Evolutionary conservation across 2,113 vertebrate species (phyloP).

Genomic region (Pollachius pollachius): DNA sequence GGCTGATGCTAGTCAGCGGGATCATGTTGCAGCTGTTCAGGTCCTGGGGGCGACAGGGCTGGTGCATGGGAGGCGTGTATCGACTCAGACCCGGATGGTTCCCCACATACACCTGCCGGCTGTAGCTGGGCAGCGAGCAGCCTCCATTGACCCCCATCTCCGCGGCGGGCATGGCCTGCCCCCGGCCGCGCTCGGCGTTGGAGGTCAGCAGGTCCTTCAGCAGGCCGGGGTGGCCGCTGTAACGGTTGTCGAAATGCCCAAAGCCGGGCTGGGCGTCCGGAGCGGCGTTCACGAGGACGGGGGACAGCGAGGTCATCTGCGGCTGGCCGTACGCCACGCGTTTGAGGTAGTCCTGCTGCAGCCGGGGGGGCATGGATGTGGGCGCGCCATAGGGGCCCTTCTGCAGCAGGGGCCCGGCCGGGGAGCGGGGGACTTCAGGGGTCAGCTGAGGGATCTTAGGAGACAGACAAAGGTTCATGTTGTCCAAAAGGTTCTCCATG

Average conservation of each 20-base stretch:
- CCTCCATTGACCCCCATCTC: constrained; percentile 74
- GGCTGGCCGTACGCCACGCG: constrained; percentile 79
- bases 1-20: constrained; percentile 78
- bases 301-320: constrained; percentile 79
- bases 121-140: constrained; percentile 52
- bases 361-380: constrained; percentile 68
- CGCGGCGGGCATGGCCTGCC: constrained; percentile 78
- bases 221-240: constrained; percentile 82
- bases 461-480: constrained; percentile 86
- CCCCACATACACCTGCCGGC: constrained; percentile 55
- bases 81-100: constrained; percentile 59
- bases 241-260: constrained; percentile 78
- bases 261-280: constrained; percentile 83
- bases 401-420: constrained; percentile 84
- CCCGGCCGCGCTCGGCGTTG: constrained; percentile 79
- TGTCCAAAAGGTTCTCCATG: constrained; percentile 94
- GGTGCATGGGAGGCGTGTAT: constrained; percentile 78
- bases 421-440: constrained; percentile 81
- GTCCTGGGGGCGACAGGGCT: constrained; percentile 64
- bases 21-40: constrained; percentile 84
- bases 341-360: constrained; percentile 85
- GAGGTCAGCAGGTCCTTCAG: constrained; percentile 90
- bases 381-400: constrained; percentile 79
- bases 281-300: constrained; percentile 82
- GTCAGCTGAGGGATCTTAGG: constrained; percentile 75